Base-by-base conservation (phyloP, 2,888 invertebrate genomes). In the Pherbina coryleti region DNA sequence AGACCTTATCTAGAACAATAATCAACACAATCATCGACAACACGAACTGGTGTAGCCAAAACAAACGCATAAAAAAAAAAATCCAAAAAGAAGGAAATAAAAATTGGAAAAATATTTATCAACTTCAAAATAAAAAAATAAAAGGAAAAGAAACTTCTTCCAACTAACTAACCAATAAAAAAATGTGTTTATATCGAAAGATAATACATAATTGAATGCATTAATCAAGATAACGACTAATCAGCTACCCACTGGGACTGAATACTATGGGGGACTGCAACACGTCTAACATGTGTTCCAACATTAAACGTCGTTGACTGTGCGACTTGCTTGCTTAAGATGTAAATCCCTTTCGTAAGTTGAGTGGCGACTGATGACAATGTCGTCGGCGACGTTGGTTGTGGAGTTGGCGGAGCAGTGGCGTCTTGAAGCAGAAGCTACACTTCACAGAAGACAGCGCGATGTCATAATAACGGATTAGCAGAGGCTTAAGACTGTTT, bases 401-500 rank as follows among this genome's bases (percentile, higher is more conserved):
- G 25, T 31, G 34, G 57, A 14, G 34, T 9, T n/a, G 53, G 25
- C 53, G 53, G 5, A 31, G 51, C 70, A 19, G 31, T 25, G 17
- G 14, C n/a, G 28, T 25, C 51, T 51, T 49, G 28, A 72, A 72
- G 37, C 67, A 22, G 37, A 34, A 67, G 49, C 69, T 49, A 19
- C 49, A 49, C 44, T 69, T 69, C 11, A 37, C 8, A 37, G 28
- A 49, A 22, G 66, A 75, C 75, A 34, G 34, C 64, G 34, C 44
- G 66, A 67, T 75, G 75, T 75, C 75, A 75, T 75, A 75, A 75
- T 55, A 75, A 53, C 55, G 75, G 75, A 75, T 75, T 75, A 75
- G 67, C 55, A 67, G 37, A 14, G 25, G 55, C 67, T 75, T 75
- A 74, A 74, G 53, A 19, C 17, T 51, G 64, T 22, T 72, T 72